A percentile compares a stretch with the other conserved stretches of the same genome.
These are phyloP conservation scores for Chloropsis cyanopogon DNA, from an alignment of 2,113 vertebrate genomes.

Conservation along the genomic window DNA sequence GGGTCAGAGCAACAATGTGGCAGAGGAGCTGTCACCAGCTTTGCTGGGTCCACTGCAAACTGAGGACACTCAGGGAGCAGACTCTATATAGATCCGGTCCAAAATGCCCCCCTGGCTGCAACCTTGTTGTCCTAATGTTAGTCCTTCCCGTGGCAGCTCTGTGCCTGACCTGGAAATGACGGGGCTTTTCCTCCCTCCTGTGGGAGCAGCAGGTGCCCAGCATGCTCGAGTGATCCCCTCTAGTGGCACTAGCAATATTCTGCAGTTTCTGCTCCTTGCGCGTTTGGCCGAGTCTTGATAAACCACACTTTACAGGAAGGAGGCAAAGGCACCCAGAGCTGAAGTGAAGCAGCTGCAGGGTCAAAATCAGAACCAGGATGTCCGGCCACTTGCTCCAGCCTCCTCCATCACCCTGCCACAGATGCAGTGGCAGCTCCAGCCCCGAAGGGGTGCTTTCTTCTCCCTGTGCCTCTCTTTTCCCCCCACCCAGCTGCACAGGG, in stretches of 20 bases:
- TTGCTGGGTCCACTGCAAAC: not conserved
- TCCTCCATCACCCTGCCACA: not conserved
- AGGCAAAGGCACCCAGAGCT: not conserved
- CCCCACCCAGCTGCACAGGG: not conserved
- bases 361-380: not conserved
- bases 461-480: not conserved
- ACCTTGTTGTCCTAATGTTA: not conserved
- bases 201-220: not conserved
- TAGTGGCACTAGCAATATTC: not conserved
- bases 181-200: not conserved
- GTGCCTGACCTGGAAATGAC: not conserved
- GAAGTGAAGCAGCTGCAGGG: not conserved
- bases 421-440: not conserved
- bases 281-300: not conserved
- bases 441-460: not conserved
- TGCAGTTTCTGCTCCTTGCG: not conserved
- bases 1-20: not conserved
- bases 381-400: not conserved
- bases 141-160: not conserved
- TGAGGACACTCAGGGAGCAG: not conserved
- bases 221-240: not conserved
- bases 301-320: not conserved
- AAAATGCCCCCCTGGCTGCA: not conserved
- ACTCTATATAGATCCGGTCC: not conserved
- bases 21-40: not conserved